phyloP scores from a whole-genome alignment of 1,140 invertebrate species.

The Oreohelix idahoensis region DNA sequence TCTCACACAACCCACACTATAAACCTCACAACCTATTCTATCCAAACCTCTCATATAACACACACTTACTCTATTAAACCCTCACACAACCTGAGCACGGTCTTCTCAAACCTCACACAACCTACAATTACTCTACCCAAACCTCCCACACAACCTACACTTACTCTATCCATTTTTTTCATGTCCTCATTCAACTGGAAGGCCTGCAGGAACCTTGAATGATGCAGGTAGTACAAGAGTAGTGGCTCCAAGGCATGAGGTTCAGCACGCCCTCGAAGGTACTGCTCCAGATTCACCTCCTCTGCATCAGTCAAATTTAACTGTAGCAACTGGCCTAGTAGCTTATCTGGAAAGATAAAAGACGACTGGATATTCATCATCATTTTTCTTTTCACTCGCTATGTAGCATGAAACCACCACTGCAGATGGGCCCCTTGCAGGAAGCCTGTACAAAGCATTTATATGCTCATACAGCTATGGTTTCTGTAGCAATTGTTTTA shows the following conservation, averaged over 20 bases:
- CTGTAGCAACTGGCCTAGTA: constrained; percentile 27
- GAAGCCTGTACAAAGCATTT: too few species aligned
- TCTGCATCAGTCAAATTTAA: constrained; percentile 67
- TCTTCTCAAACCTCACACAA: too few species aligned
- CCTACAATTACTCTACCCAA: constrained; percentile 49
- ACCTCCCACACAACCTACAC: background rate
- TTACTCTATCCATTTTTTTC: constrained; percentile 59
- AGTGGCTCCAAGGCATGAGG: constrained; percentile 73
- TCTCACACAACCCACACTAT: background rate
- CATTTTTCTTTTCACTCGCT: too few species aligned
- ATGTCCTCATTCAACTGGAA: constrained; percentile 70
- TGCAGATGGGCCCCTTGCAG: too few species aligned
- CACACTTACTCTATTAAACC: constrained; percentile 48
- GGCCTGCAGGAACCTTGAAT: constrained; percentile 72
- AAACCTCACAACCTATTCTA: too few species aligned
- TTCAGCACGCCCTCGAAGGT: constrained; percentile 74
- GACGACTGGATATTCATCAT: too few species aligned
- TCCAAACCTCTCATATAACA: constrained; percentile 59
- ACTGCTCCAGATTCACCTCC: constrained; percentile 76
- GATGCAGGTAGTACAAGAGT: constrained; percentile 75
- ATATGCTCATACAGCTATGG: too few species aligned
- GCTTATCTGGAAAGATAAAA: constrained; percentile 30
- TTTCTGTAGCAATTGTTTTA: too few species aligned
- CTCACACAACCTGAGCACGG: too few species aligned
- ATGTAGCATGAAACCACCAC: too few species aligned